Evolutionary conservation across 2,888 invertebrate species (phyloP), one percentile per base, ranked within the genome.

Genomic region (Globia sparganii): DNA sequence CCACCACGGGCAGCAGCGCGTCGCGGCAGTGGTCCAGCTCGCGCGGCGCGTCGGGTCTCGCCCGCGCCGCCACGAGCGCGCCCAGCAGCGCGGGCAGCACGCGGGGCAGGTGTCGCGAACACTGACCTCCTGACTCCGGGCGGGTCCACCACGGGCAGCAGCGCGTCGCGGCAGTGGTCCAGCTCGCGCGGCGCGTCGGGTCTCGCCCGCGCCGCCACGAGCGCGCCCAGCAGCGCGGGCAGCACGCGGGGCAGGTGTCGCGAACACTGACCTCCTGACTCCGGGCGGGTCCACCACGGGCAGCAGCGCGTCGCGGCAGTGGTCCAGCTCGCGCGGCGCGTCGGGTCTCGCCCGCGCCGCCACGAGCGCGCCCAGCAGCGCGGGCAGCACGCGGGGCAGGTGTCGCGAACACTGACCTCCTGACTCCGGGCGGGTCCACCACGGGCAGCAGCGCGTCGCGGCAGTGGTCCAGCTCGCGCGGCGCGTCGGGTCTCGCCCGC

Each of bases 191-290:
- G 94, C 94, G 98, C 98, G 77, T 97, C 96, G 1, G 97, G 94
- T n/a, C 37, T 97, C 97, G 61, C 97, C 98, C 98, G 97, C 6
- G 98, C 97, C 56, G 97, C 97, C 1, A 97, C 97, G 71, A 99
- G 96, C 76, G 99, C 98, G 40, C 97, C 97, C 79, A 99, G 97
- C 84, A 99, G 97, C 40, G 99, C 99, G 46, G 99, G 99, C 88
- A 99, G 97, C 92, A 99, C 99, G 95, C 98, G 98, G 25, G 99
- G 99, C 96, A 99, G 93, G 98, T 28, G 99, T 98, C 96, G 99
- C 87, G 78, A n/a, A n/a, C n/a, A n/a, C n/a, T n/a, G n/a, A n/a
- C n/a, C n/a, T n/a, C 56, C 99, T 97, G 6, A 99, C 98, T 21
- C 99, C 99, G 40, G 98, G 97, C 92, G 99, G 98, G 91, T 99